Conservation (phyloP, 2,888 invertebrate genomes). For the Leptopilina syphax region DNA sequence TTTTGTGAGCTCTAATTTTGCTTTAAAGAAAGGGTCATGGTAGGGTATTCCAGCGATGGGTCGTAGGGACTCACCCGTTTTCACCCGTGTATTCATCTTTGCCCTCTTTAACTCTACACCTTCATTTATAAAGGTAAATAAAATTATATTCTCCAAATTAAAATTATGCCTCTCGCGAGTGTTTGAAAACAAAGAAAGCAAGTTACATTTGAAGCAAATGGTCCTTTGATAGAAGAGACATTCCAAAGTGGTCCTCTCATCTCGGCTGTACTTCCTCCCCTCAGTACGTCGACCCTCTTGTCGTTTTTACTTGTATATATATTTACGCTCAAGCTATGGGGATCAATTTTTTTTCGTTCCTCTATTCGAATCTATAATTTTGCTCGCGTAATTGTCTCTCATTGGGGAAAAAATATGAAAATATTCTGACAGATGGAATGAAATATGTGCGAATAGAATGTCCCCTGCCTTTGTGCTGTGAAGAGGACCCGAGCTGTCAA, state of each 20-base stretch:
- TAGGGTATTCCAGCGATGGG: slow-evolving; percentile 67
- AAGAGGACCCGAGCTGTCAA: slow-evolving; percentile 65
- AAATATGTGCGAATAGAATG: slow-evolving; percentile 38
- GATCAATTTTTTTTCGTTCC: not conserved
- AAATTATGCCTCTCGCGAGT: slow-evolving; percentile 12
- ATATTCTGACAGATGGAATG: slow-evolving; percentile 19
- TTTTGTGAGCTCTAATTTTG: slow-evolving; percentile 35
- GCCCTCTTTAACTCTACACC: slow-evolving; percentile 51
- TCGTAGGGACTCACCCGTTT: slow-evolving; percentile 63
- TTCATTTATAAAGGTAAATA: slow-evolving; percentile 58
- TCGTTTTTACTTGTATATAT: slow-evolving; percentile 31
- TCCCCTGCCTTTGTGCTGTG: slow-evolving; percentile 61
- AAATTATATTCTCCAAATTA: slow-evolving; percentile 10
- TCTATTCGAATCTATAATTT: slow-evolving; percentile 5
- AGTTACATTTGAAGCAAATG: not conserved
- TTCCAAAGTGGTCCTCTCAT: slow-evolving; percentile 47
- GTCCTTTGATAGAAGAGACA: slow-evolving; percentile 21
- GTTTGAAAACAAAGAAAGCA: not conserved
- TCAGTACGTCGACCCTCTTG: slow-evolving; percentile 34
- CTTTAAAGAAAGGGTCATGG: slow-evolving; percentile 58
- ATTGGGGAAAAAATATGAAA: not conserved
- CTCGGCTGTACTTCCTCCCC: slow-evolving; percentile 40
- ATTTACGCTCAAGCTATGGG: not conserved
- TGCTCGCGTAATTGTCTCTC: not conserved
- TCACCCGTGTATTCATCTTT: slow-evolving; percentile 57